Percentiles rank a stretch among this genome's conserved stretches.
Evolutionary conservation across 2,113 vertebrate species (phyloP).

Genomic region (Dipodomys ordii): DNA sequence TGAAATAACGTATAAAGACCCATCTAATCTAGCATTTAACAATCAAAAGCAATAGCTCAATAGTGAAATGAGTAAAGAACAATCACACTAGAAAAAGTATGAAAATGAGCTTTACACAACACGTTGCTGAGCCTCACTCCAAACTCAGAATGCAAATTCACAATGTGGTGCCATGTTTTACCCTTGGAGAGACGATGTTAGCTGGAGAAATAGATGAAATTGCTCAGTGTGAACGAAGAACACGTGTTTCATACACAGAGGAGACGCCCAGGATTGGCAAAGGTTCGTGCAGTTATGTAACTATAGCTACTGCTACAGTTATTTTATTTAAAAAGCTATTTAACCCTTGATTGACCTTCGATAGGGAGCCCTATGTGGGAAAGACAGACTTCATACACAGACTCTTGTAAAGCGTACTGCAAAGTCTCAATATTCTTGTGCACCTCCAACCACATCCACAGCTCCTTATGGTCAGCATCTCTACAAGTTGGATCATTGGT

Average conservation of each 20-base stretch:
- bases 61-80: neutral
- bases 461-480: neutral
- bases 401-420: neutral
- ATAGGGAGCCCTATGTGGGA: neutral
- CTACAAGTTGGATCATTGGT: neutral
- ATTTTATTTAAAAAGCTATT: neutral
- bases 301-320: neutral
- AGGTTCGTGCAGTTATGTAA: neutral
- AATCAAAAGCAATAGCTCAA: neutral
- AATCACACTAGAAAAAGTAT: neutral
- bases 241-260: neutral
- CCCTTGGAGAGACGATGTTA: neutral
- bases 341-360: neutral
- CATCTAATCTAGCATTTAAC: neutral
- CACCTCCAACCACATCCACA: too few relatives aligned
- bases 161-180: constrained; percentile 28
- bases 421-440: neutral
- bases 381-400: neutral
- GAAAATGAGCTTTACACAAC: neutral
- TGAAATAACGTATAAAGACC: neutral
- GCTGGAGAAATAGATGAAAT: neutral
- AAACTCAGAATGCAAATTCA: constrained; percentile 41
- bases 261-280: neutral
- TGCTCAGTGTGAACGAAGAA: neutral
- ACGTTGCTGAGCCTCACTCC: neutral